Evolutionary conservation across 2,113 vertebrate genomes (phyloP).

Genomic region (Engystomops pustulosus): DNA sequence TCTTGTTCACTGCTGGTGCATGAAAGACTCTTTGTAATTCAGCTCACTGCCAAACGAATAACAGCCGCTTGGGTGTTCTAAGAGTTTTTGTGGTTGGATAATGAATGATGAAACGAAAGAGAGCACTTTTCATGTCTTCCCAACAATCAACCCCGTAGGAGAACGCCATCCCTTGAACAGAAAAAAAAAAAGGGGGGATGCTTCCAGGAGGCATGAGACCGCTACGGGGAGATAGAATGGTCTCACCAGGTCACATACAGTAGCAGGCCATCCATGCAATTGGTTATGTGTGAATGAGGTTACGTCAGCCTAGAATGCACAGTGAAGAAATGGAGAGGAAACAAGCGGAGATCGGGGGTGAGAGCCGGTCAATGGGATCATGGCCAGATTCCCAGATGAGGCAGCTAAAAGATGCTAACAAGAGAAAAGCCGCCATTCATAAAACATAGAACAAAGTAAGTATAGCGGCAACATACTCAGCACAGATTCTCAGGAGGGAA

Average conservation of each 20-base stretch:
- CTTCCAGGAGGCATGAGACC: conserved; percentile 38
- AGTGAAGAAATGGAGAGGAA: conserved; percentile 49
- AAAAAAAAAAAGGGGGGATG: conserved; percentile 31
- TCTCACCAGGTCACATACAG: conserved; percentile 55
- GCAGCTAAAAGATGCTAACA: conserved; percentile 44
- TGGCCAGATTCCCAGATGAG: conserved; percentile 59
- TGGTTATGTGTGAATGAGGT: conserved; percentile 45
- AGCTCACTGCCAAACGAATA: conserved; percentile 51
- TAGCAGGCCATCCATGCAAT: conserved; percentile 50
- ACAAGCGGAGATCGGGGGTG: conserved; percentile 50
- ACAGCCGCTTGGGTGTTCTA: conserved; percentile 50
- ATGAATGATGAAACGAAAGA: conserved; percentile 56
- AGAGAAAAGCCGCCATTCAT: conserved; percentile 57
- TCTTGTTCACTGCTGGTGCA: conserved; percentile 37
- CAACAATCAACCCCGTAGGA: conserved; percentile 49
- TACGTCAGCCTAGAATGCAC: conserved; percentile 44
- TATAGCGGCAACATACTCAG: conserved; percentile 32
- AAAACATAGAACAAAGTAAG: conserved; percentile 51
- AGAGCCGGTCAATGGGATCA: conserved; percentile 55
- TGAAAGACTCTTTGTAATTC: conserved; percentile 57
- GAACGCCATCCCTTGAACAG: conserved; percentile 8
- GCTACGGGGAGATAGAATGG: conserved; percentile 31
- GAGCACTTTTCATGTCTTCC: conserved; percentile 55
- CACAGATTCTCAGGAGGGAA: conserved; percentile 17
- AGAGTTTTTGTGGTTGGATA: conserved; percentile 45